Percentiles rank a stretch among this genome's conserved stretches.
Conservation (phyloP, 2,113 vertebrate genomes). For the Gracilinanus agilis region DNA sequence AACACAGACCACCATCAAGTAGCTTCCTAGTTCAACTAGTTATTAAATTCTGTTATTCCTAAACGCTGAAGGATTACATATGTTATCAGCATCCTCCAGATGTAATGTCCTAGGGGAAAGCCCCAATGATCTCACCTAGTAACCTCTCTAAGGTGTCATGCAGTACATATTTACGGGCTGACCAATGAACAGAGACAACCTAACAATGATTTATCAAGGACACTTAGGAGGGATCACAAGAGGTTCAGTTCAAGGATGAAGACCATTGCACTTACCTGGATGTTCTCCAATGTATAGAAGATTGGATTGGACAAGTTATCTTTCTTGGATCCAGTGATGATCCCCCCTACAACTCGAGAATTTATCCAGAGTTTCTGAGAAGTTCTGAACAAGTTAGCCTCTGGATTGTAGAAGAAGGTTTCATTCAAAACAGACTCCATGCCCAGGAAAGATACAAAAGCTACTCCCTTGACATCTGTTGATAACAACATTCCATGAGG, state of each 20-base stretch:
- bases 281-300: conserved; percentile 62
- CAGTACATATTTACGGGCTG: background rate
- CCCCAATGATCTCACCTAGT: background rate
- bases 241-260: background rate
- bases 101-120: background rate
- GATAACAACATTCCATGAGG: background rate
- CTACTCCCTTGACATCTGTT: conserved; percentile 39
- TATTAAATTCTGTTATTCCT: background rate
- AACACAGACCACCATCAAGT: background rate
- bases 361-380: conserved; percentile 57
- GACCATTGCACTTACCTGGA: conserved; percentile 44
- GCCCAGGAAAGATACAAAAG: conserved; percentile 62
- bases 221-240: accelerated
- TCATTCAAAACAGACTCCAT: conserved; percentile 67
- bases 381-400: too few species aligned
- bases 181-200: background rate
- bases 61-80: background rate
- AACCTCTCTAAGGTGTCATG: background rate
- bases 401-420: conserved; percentile 50
- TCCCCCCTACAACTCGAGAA: conserved; percentile 50
- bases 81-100: background rate
- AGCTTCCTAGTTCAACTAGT: background rate
- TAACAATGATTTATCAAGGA: background rate
- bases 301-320: background rate
- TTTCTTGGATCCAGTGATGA: conserved; percentile 59